Evolutionary conservation across 2,113 vertebrate genomes (phyloP), one percentile per base, ranked within the genome.

Genomic region (Loxodonta africana): DNA sequence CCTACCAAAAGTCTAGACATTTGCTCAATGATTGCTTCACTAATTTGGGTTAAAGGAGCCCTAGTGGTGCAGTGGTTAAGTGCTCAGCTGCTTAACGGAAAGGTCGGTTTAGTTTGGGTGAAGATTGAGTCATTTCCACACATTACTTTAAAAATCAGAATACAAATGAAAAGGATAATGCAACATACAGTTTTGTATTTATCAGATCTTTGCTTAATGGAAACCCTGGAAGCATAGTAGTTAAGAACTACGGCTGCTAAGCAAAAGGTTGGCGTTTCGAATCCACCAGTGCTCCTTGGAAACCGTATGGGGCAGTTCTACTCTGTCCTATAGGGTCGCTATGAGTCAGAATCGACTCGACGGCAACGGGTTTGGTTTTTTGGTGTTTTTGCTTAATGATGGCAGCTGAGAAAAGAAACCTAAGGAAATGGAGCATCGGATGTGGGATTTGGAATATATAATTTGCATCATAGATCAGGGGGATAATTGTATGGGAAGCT

Each of bases 401-500:
- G 62, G n/a, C 6, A 89, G 20, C 6, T 65, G 8, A 85, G 46
- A 65, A 89, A 67, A 65, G 71, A n/a, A 67, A 25, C 28, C 84
- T 77, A 25, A 90, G 77, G 77, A 81, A 80, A 74, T 30, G 33
- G 57, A 83, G 4, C 23, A 28, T 14, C 60, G 2, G 12, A 65
- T 48, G 0, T 88, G 44, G 21, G 30, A 62, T 51, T 88, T 78
- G 25, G 41, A 85, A 41, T 74, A 88, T 77, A 46, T n/a, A 57
- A 41, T 0, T 51, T 18, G 5, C 17, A 65, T 90, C 7, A 73
- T 8, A 60, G 1, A 2, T 89, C 1, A 41, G 10, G 63, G 8
- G 1, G 6, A 67, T 0, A 80, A 0, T 28, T 78, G 9, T 28
- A 9, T 2, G 2, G 9, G 0, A 1, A 20, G 26, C 23, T 71